These are phyloP conservation scores for Brachyistius frenatus DNA, from an alignment of 2,113 vertebrate genomes.

Conservation along the genomic window DNA sequence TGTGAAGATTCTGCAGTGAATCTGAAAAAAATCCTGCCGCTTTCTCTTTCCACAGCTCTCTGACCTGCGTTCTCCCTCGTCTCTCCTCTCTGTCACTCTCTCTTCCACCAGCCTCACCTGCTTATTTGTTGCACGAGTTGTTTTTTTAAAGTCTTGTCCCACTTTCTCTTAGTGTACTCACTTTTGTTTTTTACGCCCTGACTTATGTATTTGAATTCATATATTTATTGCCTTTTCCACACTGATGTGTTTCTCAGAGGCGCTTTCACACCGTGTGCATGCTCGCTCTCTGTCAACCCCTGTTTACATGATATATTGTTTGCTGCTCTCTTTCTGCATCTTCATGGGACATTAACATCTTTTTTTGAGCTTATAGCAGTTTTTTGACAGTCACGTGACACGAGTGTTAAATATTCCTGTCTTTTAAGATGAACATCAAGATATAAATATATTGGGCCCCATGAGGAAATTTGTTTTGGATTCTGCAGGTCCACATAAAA, in stretches of 20 bases:
- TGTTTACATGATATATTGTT: slow-evolving; percentile 26
- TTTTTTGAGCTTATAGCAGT: slow-evolving; percentile 1
- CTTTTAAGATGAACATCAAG: not conserved
- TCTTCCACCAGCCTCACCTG: not conserved
- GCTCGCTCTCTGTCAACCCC: not conserved
- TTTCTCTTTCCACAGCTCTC: not conserved
- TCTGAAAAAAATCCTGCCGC: not conserved
- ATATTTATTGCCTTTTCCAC: not conserved
- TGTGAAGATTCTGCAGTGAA: slow-evolving; percentile 56
- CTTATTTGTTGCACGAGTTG: slow-evolving; percentile 5
- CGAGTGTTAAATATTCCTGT: slow-evolving; percentile 20
- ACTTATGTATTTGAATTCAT: not conserved
- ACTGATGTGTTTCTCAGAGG: not conserved
- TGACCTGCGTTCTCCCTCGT: not conserved
- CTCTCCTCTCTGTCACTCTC: not conserved
- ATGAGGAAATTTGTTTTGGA: not conserved
- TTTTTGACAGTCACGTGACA: slow-evolving; percentile 18
- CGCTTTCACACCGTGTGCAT: not conserved
- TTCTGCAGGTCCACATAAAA: not conserved
- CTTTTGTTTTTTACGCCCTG: not conserved
- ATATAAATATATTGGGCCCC: not conserved
- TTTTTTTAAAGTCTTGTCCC: not conserved
- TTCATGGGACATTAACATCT: slow-evolving; percentile 24
- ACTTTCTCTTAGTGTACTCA: not conserved
- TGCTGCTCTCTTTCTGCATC: slow-evolving; percentile 2